A percentile compares a stretch with the other conserved stretches of the same genome.
phyloP scores from a whole-genome alignment of 1,140 invertebrate genomes.

The Halotydeus destructor region DNA sequence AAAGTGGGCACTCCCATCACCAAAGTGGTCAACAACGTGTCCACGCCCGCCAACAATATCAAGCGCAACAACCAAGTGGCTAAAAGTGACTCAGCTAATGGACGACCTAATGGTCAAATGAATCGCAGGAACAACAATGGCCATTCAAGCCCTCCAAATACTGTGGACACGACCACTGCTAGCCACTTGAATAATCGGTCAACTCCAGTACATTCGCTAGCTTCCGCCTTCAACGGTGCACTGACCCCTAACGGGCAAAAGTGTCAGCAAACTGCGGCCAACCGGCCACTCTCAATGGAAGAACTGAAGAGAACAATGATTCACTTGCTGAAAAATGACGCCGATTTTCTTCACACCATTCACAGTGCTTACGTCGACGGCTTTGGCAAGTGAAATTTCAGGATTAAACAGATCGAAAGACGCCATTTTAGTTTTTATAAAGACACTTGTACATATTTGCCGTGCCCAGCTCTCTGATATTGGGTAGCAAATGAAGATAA shows the following conservation, averaged over 20 bases:
- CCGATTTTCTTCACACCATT: slow-evolving; percentile 12
- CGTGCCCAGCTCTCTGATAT: too few relatives aligned
- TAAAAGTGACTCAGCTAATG: too few relatives aligned
- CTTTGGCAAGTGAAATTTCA: slow-evolving; percentile 4
- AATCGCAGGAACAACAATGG: background rate
- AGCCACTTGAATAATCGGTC: background rate
- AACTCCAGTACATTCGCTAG: background rate
- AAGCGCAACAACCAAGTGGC: too few relatives aligned
- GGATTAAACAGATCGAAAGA: too few relatives aligned
- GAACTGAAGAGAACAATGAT: slow-evolving; percentile 11
- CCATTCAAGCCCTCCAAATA: background rate
- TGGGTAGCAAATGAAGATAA: too few relatives aligned
- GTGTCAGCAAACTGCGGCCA: background rate
- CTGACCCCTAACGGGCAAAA: too few relatives aligned
- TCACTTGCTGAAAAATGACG: slow-evolving; percentile 12
- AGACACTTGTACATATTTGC: too few relatives aligned
- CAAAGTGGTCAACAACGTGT: background rate
- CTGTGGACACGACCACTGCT: background rate
- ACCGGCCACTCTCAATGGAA: slow-evolving; percentile 8
- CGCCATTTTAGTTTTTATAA: too few relatives aligned
- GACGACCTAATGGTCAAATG: too few relatives aligned
- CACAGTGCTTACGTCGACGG: slow-evolving; percentile 8
- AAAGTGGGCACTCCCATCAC: background rate
- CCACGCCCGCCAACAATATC: background rate
- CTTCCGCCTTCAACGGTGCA: too few relatives aligned